These are phyloP conservation scores for Pyrgilauda ruficollis DNA, from an alignment of 2,113 vertebrate genomes.

Conservation along the genomic window DNA sequence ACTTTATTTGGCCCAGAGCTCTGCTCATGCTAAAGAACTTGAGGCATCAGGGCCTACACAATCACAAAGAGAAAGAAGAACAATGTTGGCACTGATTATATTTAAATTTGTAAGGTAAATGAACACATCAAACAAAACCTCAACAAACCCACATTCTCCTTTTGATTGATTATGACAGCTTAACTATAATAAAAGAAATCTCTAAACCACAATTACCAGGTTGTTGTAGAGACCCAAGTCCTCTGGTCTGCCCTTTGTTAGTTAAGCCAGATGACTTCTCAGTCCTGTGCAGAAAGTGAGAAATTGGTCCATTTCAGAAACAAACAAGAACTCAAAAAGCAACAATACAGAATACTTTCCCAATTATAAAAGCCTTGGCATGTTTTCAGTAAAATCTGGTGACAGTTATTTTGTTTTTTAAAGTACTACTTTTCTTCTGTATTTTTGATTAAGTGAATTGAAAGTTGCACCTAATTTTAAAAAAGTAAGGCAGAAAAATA, in stretches of 20 bases:
- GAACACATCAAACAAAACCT: neutral
- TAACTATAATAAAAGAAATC: neutral
- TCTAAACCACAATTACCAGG: conserved; percentile 71
- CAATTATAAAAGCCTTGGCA: neutral
- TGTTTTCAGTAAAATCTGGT: neutral
- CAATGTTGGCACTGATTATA: neutral
- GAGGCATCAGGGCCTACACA: neutral
- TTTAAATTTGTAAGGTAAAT: neutral
- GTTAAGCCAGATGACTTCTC: conserved; percentile 79
- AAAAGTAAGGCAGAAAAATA: neutral
- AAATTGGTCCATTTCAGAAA: neutral
- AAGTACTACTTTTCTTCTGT: neutral
- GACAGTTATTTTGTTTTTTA: neutral
- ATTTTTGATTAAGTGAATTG: neutral
- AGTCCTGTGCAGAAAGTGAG: conserved; percentile 65
- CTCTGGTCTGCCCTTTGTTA: conserved; percentile 79
- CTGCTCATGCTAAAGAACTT: neutral
- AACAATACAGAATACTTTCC: neutral
- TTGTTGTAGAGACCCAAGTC: conserved; percentile 79
- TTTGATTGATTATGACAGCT: neutral
- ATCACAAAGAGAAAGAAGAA: neutral
- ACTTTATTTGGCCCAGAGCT: neutral
- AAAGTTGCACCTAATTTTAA: neutral
- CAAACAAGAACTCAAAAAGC: neutral
- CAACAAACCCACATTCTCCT: neutral